Conservation (phyloP, 2,888 invertebrate genomes). For the Ornithoptera priamus region DNA sequence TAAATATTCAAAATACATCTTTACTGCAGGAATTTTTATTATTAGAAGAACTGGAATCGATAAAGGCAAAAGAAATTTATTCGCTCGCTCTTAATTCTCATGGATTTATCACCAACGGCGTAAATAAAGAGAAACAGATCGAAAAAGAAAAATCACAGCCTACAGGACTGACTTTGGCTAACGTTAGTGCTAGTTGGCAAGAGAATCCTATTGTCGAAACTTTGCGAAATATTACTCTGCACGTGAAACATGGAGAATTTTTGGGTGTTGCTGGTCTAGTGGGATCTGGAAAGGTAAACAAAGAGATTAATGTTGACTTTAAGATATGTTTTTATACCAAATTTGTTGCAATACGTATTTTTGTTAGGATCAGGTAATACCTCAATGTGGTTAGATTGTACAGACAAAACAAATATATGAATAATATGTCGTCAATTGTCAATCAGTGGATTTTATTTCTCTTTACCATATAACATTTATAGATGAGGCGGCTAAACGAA, state of each 20-base stretch:
- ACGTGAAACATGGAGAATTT: conserved; percentile 78
- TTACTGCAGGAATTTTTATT: conserved; percentile 63
- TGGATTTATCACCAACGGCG: conserved; percentile 44
- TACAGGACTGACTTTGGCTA: conserved; percentile 56
- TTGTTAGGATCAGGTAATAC: neutral
- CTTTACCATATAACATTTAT: too few species aligned
- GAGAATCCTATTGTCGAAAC: conserved; percentile 76
- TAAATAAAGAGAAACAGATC: conserved; percentile 49
- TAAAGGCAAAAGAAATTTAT: conserved; percentile 44
- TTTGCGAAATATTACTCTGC: conserved; percentile 72
- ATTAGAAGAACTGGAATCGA: conserved; percentile 61
- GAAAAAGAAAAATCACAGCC: conserved; percentile 45
- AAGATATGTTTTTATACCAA: neutral
- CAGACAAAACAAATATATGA: too few species aligned
- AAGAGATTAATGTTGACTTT: neutral
- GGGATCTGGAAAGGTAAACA: conserved; percentile 85
- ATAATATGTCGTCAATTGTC: too few species aligned
- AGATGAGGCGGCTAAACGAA: too few species aligned
- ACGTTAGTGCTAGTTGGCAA: conserved; percentile 70
- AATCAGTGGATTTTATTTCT: too few species aligned
- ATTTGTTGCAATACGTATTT: neutral
- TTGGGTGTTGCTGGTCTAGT: conserved; percentile 87
- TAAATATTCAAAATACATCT: conserved; percentile 2
- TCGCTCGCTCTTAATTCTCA: conserved; percentile 23
- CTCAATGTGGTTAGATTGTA: too few species aligned